Percentiles rank a stretch among this genome's conserved stretches.
These are phyloP conservation scores for Ceratotherium simum DNA, from an alignment of 2,113 vertebrate genomes.

Conservation along the genomic window DNA sequence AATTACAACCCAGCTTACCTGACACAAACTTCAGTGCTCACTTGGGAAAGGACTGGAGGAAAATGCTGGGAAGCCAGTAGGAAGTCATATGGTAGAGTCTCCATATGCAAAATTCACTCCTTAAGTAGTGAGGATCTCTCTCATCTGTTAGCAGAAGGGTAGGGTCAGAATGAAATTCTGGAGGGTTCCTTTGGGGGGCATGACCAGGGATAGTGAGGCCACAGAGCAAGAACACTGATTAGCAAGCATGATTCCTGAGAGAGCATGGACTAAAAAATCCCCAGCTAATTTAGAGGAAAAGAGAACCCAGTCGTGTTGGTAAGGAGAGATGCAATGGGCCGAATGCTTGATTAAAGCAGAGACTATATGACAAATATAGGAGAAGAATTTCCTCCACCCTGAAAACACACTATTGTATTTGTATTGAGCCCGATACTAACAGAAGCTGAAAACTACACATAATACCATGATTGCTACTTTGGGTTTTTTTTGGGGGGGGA, in stretches of 20 bases:
- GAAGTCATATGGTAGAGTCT: not conserved
- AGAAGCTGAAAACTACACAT: not conserved
- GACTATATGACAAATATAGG: not conserved
- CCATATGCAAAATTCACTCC: not conserved
- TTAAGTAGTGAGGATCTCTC: not conserved
- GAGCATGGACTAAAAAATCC: not conserved
- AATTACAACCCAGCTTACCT: not conserved
- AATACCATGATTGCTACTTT: not conserved
- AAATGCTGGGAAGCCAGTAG: not conserved
- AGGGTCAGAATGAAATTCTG: not conserved
- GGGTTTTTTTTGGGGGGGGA: not conserved
- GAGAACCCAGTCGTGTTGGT: not conserved
- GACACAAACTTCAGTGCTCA: not conserved
- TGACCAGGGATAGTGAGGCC: not conserved
- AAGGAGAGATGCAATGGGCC: not conserved
- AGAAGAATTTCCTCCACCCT: not conserved
- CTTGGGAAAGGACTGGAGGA: not conserved
- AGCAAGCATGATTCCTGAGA: not conserved
- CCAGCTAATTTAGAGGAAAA: constrained; percentile 15
- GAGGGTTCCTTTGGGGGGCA: not conserved
- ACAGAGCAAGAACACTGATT: not conserved
- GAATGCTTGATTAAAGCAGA: not conserved
- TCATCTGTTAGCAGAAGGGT: not conserved
- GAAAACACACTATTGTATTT: not conserved
- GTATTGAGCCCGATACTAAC: not conserved